Evolutionary conservation across 1,140 invertebrate species (phyloP).

Genomic region (Antheraea pernyi): DNA sequence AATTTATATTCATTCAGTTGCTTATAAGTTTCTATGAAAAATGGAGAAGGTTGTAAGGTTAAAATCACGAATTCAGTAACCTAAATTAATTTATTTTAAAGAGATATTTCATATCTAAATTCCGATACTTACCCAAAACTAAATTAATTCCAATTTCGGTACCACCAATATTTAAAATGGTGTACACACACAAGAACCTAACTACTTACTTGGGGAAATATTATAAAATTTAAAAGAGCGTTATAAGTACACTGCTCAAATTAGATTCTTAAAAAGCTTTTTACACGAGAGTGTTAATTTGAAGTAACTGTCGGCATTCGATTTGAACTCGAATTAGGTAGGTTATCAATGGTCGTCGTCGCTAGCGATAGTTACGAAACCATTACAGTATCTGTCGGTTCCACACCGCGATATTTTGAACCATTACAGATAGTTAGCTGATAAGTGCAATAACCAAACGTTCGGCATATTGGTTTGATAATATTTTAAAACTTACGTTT

Average conservation of each 20-base stretch:
- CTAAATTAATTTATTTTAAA: too few relatives aligned
- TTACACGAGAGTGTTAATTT: neutral
- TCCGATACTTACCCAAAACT: too few relatives aligned
- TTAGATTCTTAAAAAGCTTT: constrained; percentile 3
- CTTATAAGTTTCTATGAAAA: too few relatives aligned
- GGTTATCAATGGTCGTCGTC: neutral
- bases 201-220: neutral
- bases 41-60: too few relatives aligned
- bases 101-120: too few relatives aligned
- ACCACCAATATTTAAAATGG: too few relatives aligned
- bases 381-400: neutral
- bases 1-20: too few relatives aligned
- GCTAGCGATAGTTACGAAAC: constrained; percentile 1
- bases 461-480: neutral
- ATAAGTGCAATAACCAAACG: neutral
- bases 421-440: neutral
- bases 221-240: neutral
- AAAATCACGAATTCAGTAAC: too few relatives aligned
- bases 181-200: too few relatives aligned
- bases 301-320: neutral
- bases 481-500: neutral
- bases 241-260: neutral
- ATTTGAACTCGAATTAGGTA: neutral
- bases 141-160: too few relatives aligned
- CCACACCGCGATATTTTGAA: neutral